These are phyloP conservation scores for Pelobates fuscus DNA, from an alignment of 2,113 vertebrate species.

Conservation along the genomic window DNA sequence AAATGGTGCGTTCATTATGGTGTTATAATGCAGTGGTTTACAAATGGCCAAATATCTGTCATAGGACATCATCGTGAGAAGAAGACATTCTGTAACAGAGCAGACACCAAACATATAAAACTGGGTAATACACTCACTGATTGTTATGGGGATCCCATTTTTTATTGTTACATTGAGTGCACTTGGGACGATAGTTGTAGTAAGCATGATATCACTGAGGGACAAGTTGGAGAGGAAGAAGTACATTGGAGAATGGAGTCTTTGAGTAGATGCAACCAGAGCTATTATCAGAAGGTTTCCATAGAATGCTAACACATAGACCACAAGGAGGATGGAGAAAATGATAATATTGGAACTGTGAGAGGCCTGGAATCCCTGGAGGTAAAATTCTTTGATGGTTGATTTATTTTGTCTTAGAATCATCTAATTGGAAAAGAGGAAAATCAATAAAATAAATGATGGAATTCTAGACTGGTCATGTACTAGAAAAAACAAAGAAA, in stretches of 20 bases:
- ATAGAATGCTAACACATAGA: neutral
- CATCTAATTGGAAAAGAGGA: neutral
- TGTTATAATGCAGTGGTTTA: neutral
- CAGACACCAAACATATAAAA: slow-evolving; percentile 50
- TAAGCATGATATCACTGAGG: slow-evolving; percentile 51
- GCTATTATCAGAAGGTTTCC: neutral
- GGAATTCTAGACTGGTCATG: too few relatives aligned
- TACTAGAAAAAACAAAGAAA: too few relatives aligned
- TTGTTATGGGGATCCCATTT: neutral
- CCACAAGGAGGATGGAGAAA: slow-evolving; percentile 2
- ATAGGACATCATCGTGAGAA: slow-evolving; percentile 53
- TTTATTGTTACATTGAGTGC: slow-evolving; percentile 10
- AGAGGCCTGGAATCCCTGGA: slow-evolving; percentile 20
- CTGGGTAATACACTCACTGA: slow-evolving; percentile 30
- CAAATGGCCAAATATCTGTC: slow-evolving; percentile 49
- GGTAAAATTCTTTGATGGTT: neutral
- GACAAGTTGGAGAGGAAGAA: slow-evolving; percentile 49
- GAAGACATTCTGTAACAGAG: fast-evolving
- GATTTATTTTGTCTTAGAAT: neutral
- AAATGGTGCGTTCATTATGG: neutral
- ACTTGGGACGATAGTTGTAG: slow-evolving; percentile 40
- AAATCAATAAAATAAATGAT: neutral
- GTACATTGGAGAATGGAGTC: slow-evolving; percentile 57
- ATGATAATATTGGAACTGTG: neutral
- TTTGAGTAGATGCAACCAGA: neutral